These are phyloP conservation scores for Oncorhynchus mykiss DNA, from an alignment of 2,113 vertebrate species.

Conservation along the genomic window DNA sequence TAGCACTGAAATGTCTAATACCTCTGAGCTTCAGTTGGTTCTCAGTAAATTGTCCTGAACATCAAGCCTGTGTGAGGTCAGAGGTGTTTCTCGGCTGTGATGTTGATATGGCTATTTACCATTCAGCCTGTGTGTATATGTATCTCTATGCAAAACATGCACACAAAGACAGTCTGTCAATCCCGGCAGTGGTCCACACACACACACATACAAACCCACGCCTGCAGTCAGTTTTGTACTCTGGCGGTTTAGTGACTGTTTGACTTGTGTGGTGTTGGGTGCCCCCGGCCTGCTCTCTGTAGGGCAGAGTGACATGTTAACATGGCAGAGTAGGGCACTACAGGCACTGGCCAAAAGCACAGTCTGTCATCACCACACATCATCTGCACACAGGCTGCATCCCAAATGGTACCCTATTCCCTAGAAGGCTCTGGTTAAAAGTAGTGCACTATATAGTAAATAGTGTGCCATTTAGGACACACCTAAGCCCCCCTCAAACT, in stretches of 20 bases:
- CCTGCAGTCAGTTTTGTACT: too few species aligned
- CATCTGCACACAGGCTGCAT: neutral
- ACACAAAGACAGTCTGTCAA: neutral
- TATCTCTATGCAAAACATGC: neutral
- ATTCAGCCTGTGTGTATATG: neutral
- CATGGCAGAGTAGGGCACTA: too few species aligned
- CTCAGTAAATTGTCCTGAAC: neutral
- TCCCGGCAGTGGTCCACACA: neutral
- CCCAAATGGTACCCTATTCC: neutral
- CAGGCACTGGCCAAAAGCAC: conserved; percentile 2
- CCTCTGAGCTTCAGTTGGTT: neutral
- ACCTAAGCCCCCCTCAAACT: too few species aligned
- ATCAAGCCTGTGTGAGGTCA: neutral
- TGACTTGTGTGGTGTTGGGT: neutral
- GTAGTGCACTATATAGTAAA: too few species aligned
- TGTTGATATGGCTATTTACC: neutral
- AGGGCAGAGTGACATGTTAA: neutral
- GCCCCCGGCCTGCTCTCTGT: conserved; percentile 16
- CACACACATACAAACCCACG: too few species aligned
- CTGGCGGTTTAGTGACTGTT: neutral
- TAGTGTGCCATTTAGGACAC: too few species aligned
- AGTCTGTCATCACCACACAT: conserved; percentile 10
- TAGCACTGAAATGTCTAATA: neutral
- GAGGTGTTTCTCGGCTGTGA: too few species aligned
- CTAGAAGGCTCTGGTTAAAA: too few species aligned